These are phyloP conservation scores for Drosophila picticornis DNA, from an alignment of 2,888 invertebrate genomes.

Conservation along the genomic window DNA sequence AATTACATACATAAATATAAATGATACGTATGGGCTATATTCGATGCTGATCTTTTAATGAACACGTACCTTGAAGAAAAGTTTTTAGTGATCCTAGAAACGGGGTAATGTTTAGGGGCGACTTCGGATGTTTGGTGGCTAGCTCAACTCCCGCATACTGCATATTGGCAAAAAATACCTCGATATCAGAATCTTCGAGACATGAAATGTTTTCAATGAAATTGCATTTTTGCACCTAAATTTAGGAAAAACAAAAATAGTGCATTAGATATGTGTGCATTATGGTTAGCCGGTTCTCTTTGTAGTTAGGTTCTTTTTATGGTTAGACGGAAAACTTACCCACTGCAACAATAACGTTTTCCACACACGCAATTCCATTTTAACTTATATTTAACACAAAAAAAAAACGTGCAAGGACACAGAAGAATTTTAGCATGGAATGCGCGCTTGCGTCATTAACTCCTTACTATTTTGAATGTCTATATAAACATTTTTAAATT, in stretches of 20 bases:
- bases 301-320: neutral
- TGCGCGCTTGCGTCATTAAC: neutral
- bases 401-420: neutral
- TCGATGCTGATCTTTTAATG: neutral
- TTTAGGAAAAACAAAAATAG: neutral
- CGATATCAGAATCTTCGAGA: conserved; percentile 82
- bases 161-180: conserved; percentile 74
- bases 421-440: neutral
- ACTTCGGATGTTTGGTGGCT: conserved; percentile 10
- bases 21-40: neutral
- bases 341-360: conserved; percentile 75
- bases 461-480: neutral
- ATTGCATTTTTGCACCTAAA: conserved; percentile 76
- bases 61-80: conserved; percentile 77
- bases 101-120: neutral
- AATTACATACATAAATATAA: neutral
- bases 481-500: neutral
- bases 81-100: conserved; percentile 25
- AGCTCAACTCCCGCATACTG: conserved; percentile 36
- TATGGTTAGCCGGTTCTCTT: neutral
- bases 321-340: conserved; percentile 55
- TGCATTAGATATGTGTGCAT: neutral
- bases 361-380: conserved; percentile 73
- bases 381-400: neutral
- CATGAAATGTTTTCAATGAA: conserved; percentile 67